These are phyloP conservation scores for Pseudobourletiella spinata DNA, from an alignment of 1,140 invertebrate species.

Conservation along the genomic window DNA sequence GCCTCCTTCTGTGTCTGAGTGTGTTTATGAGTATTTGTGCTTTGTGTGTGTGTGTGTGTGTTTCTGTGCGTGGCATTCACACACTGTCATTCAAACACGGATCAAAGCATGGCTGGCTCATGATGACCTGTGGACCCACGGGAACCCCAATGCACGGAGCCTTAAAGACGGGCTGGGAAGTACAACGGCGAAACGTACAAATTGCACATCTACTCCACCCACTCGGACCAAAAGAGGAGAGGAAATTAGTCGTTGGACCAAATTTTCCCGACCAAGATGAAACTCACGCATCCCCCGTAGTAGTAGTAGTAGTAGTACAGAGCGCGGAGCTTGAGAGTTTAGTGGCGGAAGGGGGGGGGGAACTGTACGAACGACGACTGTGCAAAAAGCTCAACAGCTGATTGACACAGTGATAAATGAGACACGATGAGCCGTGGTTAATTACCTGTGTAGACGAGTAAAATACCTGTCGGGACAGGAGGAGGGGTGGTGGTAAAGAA, in stretches of 20 bases:
- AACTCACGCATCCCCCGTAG: background rate
- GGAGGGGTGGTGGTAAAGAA: no score
- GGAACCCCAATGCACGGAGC: no score
- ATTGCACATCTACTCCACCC: conserved; percentile 4
- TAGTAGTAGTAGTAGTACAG: no score
- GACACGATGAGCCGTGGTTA: background rate
- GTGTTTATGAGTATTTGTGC: no score
- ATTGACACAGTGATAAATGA: conserved; percentile 7
- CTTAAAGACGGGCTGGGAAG: no score
- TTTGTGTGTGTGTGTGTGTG: no score
- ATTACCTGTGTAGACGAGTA: background rate
- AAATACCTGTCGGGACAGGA: background rate
- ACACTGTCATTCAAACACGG: no score
- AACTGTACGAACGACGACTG: no score
- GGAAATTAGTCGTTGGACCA: background rate
- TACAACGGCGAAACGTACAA: background rate
- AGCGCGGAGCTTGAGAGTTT: background rate
- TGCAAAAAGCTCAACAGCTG: background rate
- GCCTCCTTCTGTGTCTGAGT: no score
- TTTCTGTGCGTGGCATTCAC: background rate
- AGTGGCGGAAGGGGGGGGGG: background rate
- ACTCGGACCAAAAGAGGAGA: conserved; percentile 2
- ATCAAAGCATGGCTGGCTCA: no score
- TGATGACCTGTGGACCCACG: no score
- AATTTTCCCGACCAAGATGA: background rate